Evolutionary conservation across 2,888 invertebrate genomes (phyloP).

Genomic region (Melanostoma scalare): DNA sequence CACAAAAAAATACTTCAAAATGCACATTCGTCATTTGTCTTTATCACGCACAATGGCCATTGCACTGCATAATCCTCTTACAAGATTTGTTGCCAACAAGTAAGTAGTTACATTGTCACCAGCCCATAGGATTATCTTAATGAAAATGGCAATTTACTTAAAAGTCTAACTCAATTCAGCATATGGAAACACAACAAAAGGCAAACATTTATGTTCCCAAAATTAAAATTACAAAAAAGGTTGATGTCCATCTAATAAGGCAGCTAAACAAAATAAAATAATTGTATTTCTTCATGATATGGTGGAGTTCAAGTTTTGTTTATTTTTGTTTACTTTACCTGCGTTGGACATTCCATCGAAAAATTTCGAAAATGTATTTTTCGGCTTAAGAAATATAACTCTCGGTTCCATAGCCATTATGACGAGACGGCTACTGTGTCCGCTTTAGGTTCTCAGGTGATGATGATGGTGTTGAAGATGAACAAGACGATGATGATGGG

Average conservation of each 20-base stretch:
- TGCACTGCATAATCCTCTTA: not conserved
- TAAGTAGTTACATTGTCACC: too few species aligned
- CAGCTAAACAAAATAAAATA: conserved; percentile 3
- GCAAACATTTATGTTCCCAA: not conserved
- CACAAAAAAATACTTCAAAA: too few species aligned
- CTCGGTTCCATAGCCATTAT: conserved; percentile 71
- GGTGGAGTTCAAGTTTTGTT: not conserved
- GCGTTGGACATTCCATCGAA: conserved; percentile 66
- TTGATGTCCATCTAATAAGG: conserved; percentile 2
- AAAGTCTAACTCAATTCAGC: too few species aligned
- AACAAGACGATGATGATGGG: conserved; percentile 37
- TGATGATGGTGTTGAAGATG: conserved; percentile 1
- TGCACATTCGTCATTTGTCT: conserved; percentile 25
- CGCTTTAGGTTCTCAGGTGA: conserved; percentile 15
- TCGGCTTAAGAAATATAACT: conserved; percentile 68
- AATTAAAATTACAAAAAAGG: conserved; percentile 32
- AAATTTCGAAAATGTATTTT: conserved; percentile 70
- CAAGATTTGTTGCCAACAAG: not conserved
- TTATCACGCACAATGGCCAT: conserved; percentile 20
- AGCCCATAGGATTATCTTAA: too few species aligned
- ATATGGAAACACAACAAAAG: conserved; percentile 5
- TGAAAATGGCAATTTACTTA: too few species aligned
- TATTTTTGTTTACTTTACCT: conserved; percentile 51
- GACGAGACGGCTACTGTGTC: conserved; percentile 37
- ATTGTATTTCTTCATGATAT: not conserved